Evolutionary conservation across 2,888 invertebrate genomes (phyloP).

Genomic region (Drosophila atroscutellata): DNA sequence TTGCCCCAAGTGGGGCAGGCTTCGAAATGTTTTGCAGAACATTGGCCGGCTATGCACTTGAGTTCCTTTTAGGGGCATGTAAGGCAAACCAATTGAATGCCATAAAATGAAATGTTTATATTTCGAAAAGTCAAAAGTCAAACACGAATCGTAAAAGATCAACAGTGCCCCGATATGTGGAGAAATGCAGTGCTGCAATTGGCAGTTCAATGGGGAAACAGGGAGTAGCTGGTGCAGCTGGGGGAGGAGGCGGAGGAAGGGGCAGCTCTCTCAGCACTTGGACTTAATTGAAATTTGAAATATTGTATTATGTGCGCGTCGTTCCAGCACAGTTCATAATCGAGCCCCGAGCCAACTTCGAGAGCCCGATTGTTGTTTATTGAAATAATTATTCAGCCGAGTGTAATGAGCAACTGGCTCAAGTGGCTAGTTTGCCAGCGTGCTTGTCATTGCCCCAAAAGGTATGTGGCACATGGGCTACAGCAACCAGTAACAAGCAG

Average conservation of each 20-base stretch:
- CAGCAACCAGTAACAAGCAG: conserved; percentile 3
- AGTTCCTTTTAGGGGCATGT: conserved; percentile 58
- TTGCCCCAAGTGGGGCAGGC: conserved; percentile 40
- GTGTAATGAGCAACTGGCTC: conserved; percentile 77
- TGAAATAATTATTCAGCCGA: conserved; percentile 77
- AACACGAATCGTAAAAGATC: conserved; percentile 66
- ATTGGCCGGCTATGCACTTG: conserved; percentile 60
- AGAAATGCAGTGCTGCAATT: conserved; percentile 52
- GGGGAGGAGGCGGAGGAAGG: conserved; percentile 8
- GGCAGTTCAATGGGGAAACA: conserved; percentile 36
- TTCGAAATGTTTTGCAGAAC: conserved; percentile 30
- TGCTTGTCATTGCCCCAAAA: conserved; percentile 16
- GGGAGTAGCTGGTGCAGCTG: neutral
- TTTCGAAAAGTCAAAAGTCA: conserved; percentile 76
- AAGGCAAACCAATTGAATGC: conserved; percentile 69
- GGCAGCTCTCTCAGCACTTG: conserved; percentile 80
- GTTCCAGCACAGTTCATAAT: conserved; percentile 79
- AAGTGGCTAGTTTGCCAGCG: conserved; percentile 49
- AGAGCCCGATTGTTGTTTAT: conserved; percentile 70
- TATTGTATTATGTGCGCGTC: conserved; percentile 82
- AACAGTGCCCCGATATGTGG: conserved; percentile 27
- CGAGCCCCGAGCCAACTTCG: conserved; percentile 52
- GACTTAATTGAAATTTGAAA: conserved; percentile 83
- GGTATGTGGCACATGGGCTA: conserved; percentile 29
- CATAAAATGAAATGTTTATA: conserved; percentile 76